Evolutionary conservation across 2,797 vertebrate species (phyloP).

Genomic region (Dicrostonyx torquatus): DNA sequence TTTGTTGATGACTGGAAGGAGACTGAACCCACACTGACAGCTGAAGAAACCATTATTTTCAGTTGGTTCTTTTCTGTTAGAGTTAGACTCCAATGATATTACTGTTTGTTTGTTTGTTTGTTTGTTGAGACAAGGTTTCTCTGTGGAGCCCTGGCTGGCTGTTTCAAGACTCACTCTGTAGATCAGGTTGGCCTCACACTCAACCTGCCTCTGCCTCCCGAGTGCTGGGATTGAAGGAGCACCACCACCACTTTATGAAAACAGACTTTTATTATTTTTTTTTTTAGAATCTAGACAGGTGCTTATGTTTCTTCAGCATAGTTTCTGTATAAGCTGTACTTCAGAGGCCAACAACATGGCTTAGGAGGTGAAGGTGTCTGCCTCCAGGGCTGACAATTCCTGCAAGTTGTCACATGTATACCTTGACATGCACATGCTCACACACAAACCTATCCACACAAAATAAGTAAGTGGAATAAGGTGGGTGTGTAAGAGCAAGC

Average conservation of each 20-base stretch:
- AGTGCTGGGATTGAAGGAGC: too few species aligned
- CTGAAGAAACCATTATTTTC: not conserved
- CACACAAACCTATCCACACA: not conserved
- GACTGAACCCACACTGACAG: not conserved
- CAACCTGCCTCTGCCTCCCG: too few species aligned
- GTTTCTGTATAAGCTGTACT: constrained; percentile 23
- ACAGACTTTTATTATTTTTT: not conserved
- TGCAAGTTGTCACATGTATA: not conserved
- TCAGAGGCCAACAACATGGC: not conserved
- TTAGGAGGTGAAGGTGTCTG: not conserved
- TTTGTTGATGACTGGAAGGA: not conserved
- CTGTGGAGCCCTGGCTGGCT: not conserved
- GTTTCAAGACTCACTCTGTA: not conserved
- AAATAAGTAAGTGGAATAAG: not conserved
- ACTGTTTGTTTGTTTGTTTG: not conserved
- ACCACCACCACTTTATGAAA: not conserved
- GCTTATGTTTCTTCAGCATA: constrained; percentile 29
- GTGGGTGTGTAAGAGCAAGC: not conserved
- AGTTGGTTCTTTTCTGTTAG: not conserved
- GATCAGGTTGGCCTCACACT: not conserved
- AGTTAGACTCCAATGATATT: not conserved
- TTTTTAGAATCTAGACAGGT: not conserved
- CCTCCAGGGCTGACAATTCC: not conserved
- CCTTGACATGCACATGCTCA: not conserved
- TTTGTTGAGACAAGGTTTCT: not conserved